Conservation (phyloP, 92 coral and sea anemone species). For the Phenganax marumi region DNA sequence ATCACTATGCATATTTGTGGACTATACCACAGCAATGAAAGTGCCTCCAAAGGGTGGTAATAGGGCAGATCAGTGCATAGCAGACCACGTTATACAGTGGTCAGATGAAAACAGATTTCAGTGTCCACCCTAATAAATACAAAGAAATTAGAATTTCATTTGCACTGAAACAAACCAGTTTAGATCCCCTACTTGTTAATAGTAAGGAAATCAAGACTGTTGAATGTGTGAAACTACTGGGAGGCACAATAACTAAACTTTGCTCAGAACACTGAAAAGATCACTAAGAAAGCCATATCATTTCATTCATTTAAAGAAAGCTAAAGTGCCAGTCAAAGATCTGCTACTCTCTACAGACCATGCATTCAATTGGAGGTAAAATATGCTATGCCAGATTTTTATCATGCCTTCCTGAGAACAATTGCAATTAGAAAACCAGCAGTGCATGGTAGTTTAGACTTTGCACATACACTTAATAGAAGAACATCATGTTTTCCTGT, state of each 20-base stretch:
- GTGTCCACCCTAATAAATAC: conserved; percentile 21
- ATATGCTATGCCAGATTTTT: too few species aligned
- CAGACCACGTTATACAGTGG: conserved; percentile 1
- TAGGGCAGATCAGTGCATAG: background rate
- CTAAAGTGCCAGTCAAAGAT: too few species aligned
- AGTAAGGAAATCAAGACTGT: conserved; percentile 2
- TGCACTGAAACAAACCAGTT: background rate
- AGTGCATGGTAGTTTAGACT: too few species aligned
- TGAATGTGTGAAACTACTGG: conserved; percentile 14
- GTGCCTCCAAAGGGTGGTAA: conserved; percentile 1
- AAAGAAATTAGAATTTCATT: conserved; percentile 21
- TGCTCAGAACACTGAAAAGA: too few species aligned
- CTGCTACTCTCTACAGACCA: too few species aligned
- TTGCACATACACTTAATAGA: too few species aligned
- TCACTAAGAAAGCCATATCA: background rate
- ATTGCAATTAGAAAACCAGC: too few species aligned
- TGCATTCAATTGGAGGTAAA: too few species aligned
- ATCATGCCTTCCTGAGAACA: too few species aligned
- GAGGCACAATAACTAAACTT: conserved; percentile 3
- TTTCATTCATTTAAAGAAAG: too few species aligned
- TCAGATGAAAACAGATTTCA: conserved; percentile 23
- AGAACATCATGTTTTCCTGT: too few species aligned
- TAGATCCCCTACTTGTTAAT: background rate
- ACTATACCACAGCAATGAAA: background rate
- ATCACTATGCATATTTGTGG: conserved; percentile 20